A percentile compares a stretch with the other conserved stretches of the same genome.
phyloP scores from a whole-genome alignment of 2,113 vertebrate genomes.

The Euleptes europaea region DNA sequence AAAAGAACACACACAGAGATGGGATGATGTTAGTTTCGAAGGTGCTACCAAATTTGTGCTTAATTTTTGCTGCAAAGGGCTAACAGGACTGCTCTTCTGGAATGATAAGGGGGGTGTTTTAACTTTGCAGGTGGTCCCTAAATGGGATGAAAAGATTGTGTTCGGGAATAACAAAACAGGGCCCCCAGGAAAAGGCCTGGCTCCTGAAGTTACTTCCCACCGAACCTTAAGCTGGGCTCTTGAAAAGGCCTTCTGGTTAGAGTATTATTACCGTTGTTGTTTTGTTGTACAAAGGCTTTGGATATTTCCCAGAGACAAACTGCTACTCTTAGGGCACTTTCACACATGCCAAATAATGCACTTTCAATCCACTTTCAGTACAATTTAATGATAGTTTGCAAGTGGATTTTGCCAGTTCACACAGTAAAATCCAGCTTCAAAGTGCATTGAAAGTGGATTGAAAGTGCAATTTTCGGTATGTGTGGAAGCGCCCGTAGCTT shows the following conservation, averaged over 20 bases:
- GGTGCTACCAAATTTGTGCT: background rate
- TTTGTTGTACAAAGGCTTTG: background rate
- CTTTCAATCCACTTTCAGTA: too few relatives aligned
- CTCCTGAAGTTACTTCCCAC: background rate
- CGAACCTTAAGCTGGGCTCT: background rate
- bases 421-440: too few relatives aligned
- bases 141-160: constrained; percentile 28
- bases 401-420: too few relatives aligned
- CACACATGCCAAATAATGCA: too few relatives aligned
- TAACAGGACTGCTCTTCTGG: too few relatives aligned
- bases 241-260: background rate
- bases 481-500: background rate
- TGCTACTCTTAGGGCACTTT: too few relatives aligned
- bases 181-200: background rate
- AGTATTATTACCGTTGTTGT: too few relatives aligned
- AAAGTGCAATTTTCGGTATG: background rate
- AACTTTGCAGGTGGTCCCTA: background rate
- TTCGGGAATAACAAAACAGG: constrained; percentile 36
- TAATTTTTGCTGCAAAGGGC: too few relatives aligned
- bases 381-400: too few relatives aligned
- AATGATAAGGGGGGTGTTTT: background rate
- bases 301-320: background rate
- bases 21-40: too few relatives aligned
- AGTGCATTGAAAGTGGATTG: too few relatives aligned
- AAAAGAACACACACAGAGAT: too few relatives aligned